Percentiles rank a stretch among this genome's conserved stretches.
These are phyloP conservation scores for Crypturellus tataupa DNA, from an alignment of 2,797 vertebrate species.

Conservation along the genomic window DNA sequence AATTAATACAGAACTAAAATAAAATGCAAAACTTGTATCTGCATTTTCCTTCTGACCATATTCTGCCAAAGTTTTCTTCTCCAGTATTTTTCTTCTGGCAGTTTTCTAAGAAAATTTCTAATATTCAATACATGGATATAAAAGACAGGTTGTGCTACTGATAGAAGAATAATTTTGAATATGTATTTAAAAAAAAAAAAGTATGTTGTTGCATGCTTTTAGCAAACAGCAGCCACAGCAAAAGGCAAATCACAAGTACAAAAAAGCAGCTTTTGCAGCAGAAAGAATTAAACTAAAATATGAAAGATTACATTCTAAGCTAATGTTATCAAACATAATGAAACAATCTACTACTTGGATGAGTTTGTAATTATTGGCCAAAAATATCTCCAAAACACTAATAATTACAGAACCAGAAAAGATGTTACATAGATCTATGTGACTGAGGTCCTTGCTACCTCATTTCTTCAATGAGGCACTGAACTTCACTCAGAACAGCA, in stretches of 20 bases:
- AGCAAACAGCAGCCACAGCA: constrained; percentile 25
- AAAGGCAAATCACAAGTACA: not conserved
- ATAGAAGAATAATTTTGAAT: not conserved
- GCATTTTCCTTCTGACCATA: not conserved
- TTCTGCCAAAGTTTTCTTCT: not conserved
- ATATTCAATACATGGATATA: not conserved
- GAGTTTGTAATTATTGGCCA: not conserved
- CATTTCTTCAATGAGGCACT: not conserved
- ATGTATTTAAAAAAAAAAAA: not conserved
- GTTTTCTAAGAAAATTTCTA: not conserved
- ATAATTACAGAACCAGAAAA: not conserved
- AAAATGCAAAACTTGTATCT: not conserved
- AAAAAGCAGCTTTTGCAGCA: not conserved
- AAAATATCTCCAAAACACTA: not conserved
- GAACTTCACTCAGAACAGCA: not conserved
- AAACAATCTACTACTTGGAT: not conserved
- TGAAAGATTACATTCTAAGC: not conserved
- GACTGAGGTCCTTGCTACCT: not conserved
- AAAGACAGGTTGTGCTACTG: not conserved
- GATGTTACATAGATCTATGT: not conserved
- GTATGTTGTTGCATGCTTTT: not conserved
- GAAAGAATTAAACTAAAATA: not conserved
- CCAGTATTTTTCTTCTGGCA: not conserved
- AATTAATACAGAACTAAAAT: not conserved
- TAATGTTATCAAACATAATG: not conserved